Conservation (phyloP, 2,797 vertebrate genomes). For the Eremophila alpestris region DNA sequence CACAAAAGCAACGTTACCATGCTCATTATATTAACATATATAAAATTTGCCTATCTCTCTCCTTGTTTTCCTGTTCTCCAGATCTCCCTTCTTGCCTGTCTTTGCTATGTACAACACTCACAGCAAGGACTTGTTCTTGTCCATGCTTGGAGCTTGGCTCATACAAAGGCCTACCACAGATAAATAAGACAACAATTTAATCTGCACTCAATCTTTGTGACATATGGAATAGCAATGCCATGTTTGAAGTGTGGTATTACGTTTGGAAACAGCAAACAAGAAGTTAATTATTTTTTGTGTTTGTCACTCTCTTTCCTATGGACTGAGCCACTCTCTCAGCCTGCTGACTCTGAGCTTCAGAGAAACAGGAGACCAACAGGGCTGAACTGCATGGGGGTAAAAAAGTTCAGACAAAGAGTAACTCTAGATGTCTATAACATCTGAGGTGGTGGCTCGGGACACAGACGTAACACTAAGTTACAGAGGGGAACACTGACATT, state of each 20-base stretch:
- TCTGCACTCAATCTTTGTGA: constrained; percentile 28
- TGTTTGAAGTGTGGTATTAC: constrained; percentile 51
- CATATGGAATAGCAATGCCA: not conserved
- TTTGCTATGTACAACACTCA: not conserved
- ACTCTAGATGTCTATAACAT: not conserved
- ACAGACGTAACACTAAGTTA: not conserved
- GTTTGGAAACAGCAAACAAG: constrained; percentile 58
- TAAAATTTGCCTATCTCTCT: not conserved
- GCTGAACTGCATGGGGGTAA: not conserved
- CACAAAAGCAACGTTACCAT: not conserved
- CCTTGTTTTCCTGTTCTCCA: not conserved
- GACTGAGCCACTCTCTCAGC: not conserved
- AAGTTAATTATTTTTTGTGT: constrained; percentile 49
- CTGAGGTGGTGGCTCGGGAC: not conserved
- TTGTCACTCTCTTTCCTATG: not conserved
- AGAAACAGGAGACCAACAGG: not conserved
- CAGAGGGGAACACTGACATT: not conserved
- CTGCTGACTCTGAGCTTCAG: not conserved
- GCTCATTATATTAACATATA: not conserved
- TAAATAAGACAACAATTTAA: constrained; percentile 42
- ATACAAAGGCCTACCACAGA: not conserved
- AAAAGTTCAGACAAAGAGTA: not conserved
- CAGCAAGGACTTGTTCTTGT: not conserved
- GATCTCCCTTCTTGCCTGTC: not conserved
- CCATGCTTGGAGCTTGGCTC: not conserved